Percentiles rank a stretch among this genome's conserved stretches.
Evolutionary conservation across 2,888 invertebrate species (phyloP).

Genomic region (Agonopterix heracliana): DNA sequence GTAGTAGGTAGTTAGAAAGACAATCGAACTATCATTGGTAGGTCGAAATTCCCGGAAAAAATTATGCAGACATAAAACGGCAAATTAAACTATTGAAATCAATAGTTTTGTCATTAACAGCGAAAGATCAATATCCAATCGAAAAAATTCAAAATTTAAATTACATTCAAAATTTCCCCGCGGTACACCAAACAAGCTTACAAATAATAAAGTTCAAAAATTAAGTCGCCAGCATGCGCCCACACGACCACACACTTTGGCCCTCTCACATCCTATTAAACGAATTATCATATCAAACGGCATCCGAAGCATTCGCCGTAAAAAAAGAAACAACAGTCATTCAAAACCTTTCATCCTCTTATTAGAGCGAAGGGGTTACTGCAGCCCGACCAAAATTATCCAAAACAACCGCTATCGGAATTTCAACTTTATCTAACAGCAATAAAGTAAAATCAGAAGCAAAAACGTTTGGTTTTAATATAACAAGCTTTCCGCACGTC

Average conservation of each 20-base stretch:
- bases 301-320: constrained; percentile 47
- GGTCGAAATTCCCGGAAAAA: too few species aligned
- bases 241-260: constrained; percentile 43
- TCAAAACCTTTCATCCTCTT: constrained; percentile 68
- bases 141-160: not conserved
- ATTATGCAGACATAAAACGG: too few species aligned
- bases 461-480: constrained; percentile 22
- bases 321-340: constrained; percentile 57
- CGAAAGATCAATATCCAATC: not conserved
- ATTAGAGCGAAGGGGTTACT: constrained; percentile 61
- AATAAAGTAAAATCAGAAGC: constrained; percentile 13
- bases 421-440: not conserved
- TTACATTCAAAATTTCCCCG: not conserved
- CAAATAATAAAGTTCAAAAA: constrained; percentile 27
- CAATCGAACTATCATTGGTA: too few species aligned
- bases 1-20: too few species aligned
- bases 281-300: constrained; percentile 72
- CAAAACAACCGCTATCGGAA: not conserved
- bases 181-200: constrained; percentile 3
- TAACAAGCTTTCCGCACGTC: constrained; percentile 50
- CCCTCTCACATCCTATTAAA: constrained; percentile 55
- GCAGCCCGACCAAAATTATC: constrained; percentile 18
- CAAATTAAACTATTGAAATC: too few species aligned
- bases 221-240: constrained; percentile 51
- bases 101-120: too few species aligned